Base-by-base conservation (phyloP, 2,888 invertebrate genomes). In the Dioctria linearis region DNA sequence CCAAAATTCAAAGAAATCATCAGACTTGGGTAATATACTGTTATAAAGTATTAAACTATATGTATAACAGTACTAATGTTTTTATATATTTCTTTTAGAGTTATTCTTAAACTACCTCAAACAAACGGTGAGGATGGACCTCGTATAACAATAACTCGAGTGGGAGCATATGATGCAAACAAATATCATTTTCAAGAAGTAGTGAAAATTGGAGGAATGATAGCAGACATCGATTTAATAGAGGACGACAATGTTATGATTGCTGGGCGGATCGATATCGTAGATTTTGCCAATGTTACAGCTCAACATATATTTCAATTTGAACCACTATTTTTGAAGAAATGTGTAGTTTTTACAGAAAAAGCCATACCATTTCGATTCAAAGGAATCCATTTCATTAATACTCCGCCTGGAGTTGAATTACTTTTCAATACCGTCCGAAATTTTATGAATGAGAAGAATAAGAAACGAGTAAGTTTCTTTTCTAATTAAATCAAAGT, bases 301-400 rank as follows among this genome's bases (percentile, higher is more conserved):
- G 84, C 91, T 13, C 90, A 87, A 13, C 91, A 92, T 82, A 86
- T 92, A 13, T 89, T 90, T 59, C 91, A 92, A 84, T 90, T 91
- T 87, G 91, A 92, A 0, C 92, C 92, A 2, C 86, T 90, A 0
- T 83, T 92, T 37, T 90, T 92, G 9, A 93, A 92, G 85, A 93
- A 93, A 84, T 88, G 90, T 51, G 89, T 91, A 13, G 88, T 89
- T 0, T 90, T 89, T 81, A 83, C 90, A 42, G 91, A 93, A 87
- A 92, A 92, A 81, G 92, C 91, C 0, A 87, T 92, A 80, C 93
- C 93, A 1, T 84, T 91, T 51, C 89, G 93, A 78, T 90, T 91
- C 85, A 92, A 93, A 86, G 91, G 90, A 5, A 85, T 90, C 40
- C 91, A 92, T 85, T 91, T 91, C 81, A 83, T 92, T 61, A 92